Evolutionary conservation across 2,797 vertebrate species (phyloP).

Genomic region (Distichodus sexfasciatus): DNA sequence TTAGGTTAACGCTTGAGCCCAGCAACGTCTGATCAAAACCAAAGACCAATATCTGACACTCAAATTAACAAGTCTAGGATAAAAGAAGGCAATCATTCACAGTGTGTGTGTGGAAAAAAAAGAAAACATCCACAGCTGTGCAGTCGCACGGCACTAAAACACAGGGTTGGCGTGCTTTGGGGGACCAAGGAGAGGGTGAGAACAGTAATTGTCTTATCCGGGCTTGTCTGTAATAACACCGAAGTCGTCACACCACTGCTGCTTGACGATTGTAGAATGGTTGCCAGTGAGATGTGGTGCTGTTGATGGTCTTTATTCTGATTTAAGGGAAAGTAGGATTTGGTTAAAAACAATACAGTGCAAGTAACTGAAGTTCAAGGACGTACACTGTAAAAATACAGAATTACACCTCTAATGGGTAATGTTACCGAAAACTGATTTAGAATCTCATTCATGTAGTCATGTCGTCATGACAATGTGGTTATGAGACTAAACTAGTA

Average conservation of each 20-base stretch:
- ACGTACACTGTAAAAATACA: no score
- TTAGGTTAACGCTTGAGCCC: background rate
- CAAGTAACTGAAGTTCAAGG: no score
- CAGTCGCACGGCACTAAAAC: constrained; percentile 18
- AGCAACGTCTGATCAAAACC: background rate
- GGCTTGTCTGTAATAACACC: constrained; percentile 25
- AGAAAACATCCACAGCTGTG: constrained; percentile 18
- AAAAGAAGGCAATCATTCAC: background rate
- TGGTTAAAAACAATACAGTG: no score
- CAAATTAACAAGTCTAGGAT: background rate
- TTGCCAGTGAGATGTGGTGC: constrained; percentile 2
- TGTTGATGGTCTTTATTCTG: no score
- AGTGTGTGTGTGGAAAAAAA: background rate
- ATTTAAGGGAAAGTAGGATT: no score
- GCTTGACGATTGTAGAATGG: constrained; percentile 13
- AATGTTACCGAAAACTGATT: no score
- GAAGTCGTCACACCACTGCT: constrained; percentile 31
- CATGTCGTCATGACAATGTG: no score
- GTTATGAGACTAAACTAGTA: no score
- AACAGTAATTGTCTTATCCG: constrained; percentile 20
- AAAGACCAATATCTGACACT: background rate
- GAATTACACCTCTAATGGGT: no score
- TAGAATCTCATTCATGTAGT: no score
- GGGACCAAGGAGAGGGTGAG: background rate
- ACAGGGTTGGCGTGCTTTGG: constrained; percentile 13